phyloP scores from a whole-genome alignment of 2,888 invertebrate genomes.

The Sesia apiformis region DNA sequence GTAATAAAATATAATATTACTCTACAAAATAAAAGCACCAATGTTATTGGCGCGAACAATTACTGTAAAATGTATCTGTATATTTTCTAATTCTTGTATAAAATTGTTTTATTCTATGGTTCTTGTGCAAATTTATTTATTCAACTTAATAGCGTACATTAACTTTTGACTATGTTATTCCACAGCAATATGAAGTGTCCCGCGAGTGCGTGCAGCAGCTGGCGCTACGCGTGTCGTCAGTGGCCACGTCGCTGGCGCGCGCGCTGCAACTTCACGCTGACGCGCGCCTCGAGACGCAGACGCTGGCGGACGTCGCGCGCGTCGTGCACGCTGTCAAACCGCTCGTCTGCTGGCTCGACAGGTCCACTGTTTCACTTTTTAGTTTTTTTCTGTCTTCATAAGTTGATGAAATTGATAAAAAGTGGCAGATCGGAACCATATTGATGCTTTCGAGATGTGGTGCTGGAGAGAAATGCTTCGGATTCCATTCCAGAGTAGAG shows the following conservation, averaged over 20 bases:
- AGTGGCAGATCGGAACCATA: too few relatives aligned
- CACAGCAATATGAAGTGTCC: conserved; percentile 91
- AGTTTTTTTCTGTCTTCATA: conserved; percentile 9
- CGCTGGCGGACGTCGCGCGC: conserved; percentile 89
- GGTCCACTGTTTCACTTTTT: conserved; percentile 53
- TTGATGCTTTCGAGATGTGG: too few relatives aligned
- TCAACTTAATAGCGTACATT: too few relatives aligned
- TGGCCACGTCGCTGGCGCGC: conserved; percentile 79
- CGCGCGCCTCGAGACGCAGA: conserved; percentile 83
- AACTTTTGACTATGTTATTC: neutral
- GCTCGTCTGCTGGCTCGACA: conserved; percentile 92
- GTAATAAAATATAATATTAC: too few relatives aligned
- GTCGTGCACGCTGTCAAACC: conserved; percentile 90
- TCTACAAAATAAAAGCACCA: too few relatives aligned
- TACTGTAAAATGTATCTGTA: too few relatives aligned
- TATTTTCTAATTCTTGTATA: too few relatives aligned
- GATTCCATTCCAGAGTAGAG: too few relatives aligned
- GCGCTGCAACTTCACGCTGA: conserved; percentile 81
- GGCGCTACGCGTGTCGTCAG: conserved; percentile 88
- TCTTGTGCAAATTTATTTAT: too few relatives aligned
- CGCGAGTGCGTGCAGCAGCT: conserved; percentile 94
- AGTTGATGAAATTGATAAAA: conserved; percentile 8
- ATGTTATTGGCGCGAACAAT: too few relatives aligned
- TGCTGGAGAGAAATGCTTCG: too few relatives aligned
- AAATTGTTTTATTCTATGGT: too few relatives aligned